Percentiles rank a stretch among this genome's conserved stretches.
phyloP scores from a whole-genome alignment of 2,888 invertebrate genomes.

The Apotomis capreana region DNA sequence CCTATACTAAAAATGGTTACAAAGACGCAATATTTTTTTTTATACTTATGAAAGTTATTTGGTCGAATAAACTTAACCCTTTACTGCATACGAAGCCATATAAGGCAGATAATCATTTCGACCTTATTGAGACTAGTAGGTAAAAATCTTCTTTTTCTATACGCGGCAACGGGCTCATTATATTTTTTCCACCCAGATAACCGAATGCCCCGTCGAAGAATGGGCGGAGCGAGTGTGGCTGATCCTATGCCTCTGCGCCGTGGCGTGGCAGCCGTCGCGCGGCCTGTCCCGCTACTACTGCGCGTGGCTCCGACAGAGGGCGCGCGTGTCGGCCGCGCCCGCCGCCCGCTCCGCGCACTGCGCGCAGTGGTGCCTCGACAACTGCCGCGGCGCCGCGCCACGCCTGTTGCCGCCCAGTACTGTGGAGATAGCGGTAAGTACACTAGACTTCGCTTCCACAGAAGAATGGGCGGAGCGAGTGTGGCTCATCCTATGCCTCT shows the following conservation, averaged over 20 bases:
- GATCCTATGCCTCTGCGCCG: conserved; percentile 93
- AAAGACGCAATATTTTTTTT: no score
- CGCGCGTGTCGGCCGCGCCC: conserved; percentile 52
- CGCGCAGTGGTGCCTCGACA: conserved; percentile 97
- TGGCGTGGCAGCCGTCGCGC: conserved; percentile 96
- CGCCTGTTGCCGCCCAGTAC: conserved; percentile 94
- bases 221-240: conserved; percentile 95
- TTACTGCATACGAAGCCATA: no score
- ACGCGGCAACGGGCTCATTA: no score
- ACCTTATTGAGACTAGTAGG: no score
- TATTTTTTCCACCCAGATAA: conserved; percentile 73
- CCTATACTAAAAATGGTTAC: no score
- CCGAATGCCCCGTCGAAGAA: conserved; percentile 93
- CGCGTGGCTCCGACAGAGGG: conserved; percentile 72
- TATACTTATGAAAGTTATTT: no score
- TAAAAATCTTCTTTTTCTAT: no score
- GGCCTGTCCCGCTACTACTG: conserved; percentile 91
- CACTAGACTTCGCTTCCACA: no score
- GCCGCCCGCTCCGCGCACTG: conserved; percentile 86
- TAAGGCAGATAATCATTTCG: no score
- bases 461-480: no score
- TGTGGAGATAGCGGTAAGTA: conserved; percentile 94
- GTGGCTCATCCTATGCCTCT: no score
- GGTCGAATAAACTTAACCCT: no score
- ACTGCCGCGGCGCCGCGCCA: conserved; percentile 94